Percentiles rank a stretch among this genome's conserved stretches.
These are phyloP conservation scores for Salmo trutta DNA, from an alignment of 2,797 vertebrate species.

Conservation along the genomic window DNA sequence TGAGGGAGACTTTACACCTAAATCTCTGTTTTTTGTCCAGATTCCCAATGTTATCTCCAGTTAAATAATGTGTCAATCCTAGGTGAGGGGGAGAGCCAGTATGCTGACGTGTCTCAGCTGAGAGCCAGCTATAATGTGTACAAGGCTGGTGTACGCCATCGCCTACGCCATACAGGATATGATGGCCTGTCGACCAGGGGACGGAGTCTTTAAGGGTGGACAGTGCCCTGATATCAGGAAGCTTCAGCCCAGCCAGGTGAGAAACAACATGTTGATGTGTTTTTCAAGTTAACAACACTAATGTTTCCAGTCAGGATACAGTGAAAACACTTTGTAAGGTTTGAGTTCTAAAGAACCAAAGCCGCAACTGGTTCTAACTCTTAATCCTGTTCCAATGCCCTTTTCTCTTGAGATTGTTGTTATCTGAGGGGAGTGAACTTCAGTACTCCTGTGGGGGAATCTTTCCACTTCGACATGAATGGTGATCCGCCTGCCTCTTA, in stretches of 20 bases:
- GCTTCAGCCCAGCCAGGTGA: constrained; percentile 50
- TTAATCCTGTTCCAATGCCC: no score
- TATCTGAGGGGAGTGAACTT: constrained; percentile 59
- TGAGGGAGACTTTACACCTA: not conserved
- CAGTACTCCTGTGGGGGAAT: constrained; percentile 57
- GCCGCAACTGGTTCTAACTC: not conserved
- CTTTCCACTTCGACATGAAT: constrained; percentile 57
- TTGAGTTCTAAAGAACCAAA: no score
- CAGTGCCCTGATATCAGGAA: constrained; percentile 42
- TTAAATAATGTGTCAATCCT: not conserved
- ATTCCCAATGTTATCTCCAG: not conserved
- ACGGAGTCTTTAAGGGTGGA: constrained; percentile 44
- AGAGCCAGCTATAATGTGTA: constrained; percentile 63
- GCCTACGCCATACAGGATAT: constrained; percentile 61
- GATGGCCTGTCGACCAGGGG: constrained; percentile 48
- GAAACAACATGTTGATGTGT: not conserved
- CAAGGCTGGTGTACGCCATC: constrained; percentile 61
- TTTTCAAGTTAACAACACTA: not conserved
- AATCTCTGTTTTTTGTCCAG: not conserved
- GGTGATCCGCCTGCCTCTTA: constrained; percentile 51
- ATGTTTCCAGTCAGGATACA: constrained; percentile 3
- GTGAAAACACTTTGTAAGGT: not conserved
- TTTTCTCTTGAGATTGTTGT: constrained; percentile 35
- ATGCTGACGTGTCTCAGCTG: constrained; percentile 54
- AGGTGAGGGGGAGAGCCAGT: constrained; percentile 28